Base-by-base conservation (phyloP, 2,888 invertebrate genomes). In the Anthophora plumipes region DNA sequence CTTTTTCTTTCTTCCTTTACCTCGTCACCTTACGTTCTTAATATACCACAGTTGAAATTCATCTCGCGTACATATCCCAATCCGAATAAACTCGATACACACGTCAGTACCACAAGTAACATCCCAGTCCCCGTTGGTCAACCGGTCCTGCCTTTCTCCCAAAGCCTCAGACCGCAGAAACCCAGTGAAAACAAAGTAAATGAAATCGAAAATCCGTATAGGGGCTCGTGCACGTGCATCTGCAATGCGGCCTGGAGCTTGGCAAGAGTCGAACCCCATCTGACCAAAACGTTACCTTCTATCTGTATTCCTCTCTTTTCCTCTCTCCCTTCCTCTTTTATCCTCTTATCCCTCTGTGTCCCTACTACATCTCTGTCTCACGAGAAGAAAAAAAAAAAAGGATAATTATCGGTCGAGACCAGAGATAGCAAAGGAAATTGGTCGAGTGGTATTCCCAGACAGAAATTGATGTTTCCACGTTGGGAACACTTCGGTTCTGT, bases 181-280 rank as follows among this genome's bases (percentile, higher is more conserved):
- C 25, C 54, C 50, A 9, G 48, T 12, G 73, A 57, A 73, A 75
- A 80, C 66, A 77, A 82, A 82, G 75, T 77, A 79, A 85, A 85
- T 79, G 85, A 85, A 85, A 85, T 85, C 75, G 85, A 85, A 82
- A 85, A 85, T 79, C 69, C 75, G 84, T 81, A 64, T 50, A 41
- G 85, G 48, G 72, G 71, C 22, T 31, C 31, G 31, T 79, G 88
- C 85, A 90, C 89, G 90, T 90, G 89, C 86, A 88, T 89, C 90
- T 82, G 90, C 90, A 90, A 89, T 90, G 90, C 91, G 89, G 90
- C 84, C 89, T 74, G 71, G n/a, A 79, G 79, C 79, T 85, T 80
- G 86, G 84, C 85, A 88, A 85, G 78, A 82, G 82, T 69, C 82
- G 71, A 83, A 84, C 68, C 76, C 67, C 72, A 48, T 82, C 61